Percentiles rank a stretch among this genome's conserved stretches.
Evolutionary conservation across 2,797 vertebrate species (phyloP).

Genomic region (Coracias cyanogaster): DNA sequence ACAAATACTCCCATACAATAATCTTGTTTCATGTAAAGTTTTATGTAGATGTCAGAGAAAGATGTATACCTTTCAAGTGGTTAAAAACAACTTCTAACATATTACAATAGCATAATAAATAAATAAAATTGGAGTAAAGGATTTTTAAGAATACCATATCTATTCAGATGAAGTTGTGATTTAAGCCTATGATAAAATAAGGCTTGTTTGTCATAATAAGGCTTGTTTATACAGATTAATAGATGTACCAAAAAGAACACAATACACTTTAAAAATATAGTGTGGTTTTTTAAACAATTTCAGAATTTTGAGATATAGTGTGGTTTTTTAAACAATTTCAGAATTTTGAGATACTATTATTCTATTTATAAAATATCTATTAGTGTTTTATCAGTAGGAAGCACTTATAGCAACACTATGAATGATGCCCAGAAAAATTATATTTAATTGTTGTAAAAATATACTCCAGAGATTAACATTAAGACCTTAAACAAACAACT

Average conservation of each 20-base stretch:
- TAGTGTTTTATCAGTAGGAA: background rate
- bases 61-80: background rate
- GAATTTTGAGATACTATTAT: background rate
- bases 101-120: background rate
- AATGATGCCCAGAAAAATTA: background rate
- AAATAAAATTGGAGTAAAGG: background rate
- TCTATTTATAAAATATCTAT: background rate
- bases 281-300: background rate
- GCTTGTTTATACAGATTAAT: background rate
- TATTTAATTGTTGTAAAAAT: slow-evolving; percentile 46
- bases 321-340: background rate
- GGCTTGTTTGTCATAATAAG: background rate
- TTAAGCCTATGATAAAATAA: background rate
- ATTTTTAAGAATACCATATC: background rate
- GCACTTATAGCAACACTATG: background rate
- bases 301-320: background rate
- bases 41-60: background rate
- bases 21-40: background rate
- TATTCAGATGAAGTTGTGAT: background rate
- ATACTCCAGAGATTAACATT: slow-evolving; percentile 25
- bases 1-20: background rate
- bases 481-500: slow-evolving; percentile 43
- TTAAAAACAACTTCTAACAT: slow-evolving; percentile 3
- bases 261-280: background rate
- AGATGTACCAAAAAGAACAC: background rate